Base-by-base conservation (phyloP, 2,113 vertebrate genomes). In the Sander vitreus region DNA sequence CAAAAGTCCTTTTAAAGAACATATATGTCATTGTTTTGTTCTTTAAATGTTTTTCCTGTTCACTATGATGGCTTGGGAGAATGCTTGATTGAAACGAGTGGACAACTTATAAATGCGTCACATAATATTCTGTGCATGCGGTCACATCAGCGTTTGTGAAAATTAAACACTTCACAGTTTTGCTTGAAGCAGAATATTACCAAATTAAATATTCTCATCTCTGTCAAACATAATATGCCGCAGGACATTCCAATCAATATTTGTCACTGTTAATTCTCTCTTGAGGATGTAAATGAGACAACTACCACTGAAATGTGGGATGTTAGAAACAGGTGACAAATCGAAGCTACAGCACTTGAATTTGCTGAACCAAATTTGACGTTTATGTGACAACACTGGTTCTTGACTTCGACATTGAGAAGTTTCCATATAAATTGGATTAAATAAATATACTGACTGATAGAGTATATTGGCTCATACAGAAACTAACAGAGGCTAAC, bases 191-290 rank as follows among this genome's bases (percentile, higher is more conserved):
- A 65, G 36, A 90, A 91, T 85, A 74, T 69, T 16, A 62, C 16
- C 62, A 73, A 80, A 89, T 91, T 72, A 85, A 88, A 84, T 60
- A 87, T 84, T 89, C 60, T 59, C 80, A 18, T 87, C 69, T 86
- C 55, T 50, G 54, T 62, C 2, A 6, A 68, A 86, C 62, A 58
- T 36, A 66, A 70, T 54, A 76, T 2, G 25, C 88, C 16, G 13
- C 70, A 57, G 71, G 85, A 85, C 78, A 73, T 85, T 30, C 36
- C 55, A 85, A 88, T 88, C 80, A 81, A 78, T 87, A 79, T 82
- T 84, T 87, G 75, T 71, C 71, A 48, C 27, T 23, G 36, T 68
- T 85, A 80, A 85, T 81, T 91, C 50, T 74, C 73, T 82, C 63
- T 62, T 4, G 18, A n/a, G 69, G 76, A 62, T 50, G 10, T 21